A percentile compares a stretch with the other conserved stretches of the same genome.
These are phyloP conservation scores for Unio pictorum DNA, from an alignment of 2,888 invertebrate species.

Conservation along the genomic window DNA sequence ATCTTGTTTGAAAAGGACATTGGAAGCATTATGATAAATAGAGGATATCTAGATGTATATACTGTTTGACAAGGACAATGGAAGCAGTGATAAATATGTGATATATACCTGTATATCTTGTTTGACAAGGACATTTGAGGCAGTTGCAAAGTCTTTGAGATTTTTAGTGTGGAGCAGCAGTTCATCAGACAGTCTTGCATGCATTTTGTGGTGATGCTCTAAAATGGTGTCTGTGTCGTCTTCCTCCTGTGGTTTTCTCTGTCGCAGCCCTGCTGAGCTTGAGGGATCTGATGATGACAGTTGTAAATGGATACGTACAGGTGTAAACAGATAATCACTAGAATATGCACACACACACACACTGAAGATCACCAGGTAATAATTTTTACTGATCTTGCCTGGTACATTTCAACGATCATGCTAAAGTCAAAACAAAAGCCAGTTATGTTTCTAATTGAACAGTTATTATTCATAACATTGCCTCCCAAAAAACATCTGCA, in stretches of 20 bases:
- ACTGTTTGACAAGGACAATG: background rate
- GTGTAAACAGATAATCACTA: no score
- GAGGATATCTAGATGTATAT: no score
- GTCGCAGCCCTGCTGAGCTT: constrained; percentile 37
- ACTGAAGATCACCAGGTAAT: no score
- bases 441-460: no score
- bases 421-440: no score
- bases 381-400: no score
- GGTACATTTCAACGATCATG: no score
- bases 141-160: constrained; percentile 90
- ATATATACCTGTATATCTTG: constrained; percentile 86
- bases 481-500: no score
- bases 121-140: constrained; percentile 90
- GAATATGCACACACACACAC: no score
- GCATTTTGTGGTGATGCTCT: constrained; percentile 89
- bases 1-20: constrained; percentile 90
- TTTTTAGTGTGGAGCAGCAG: constrained; percentile 91
- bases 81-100: background rate
- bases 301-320: no score
- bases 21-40: constrained; percentile 79
- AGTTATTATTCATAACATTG: no score
- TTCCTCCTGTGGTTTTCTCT: constrained; percentile 48
- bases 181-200: constrained; percentile 93
- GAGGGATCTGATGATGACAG: background rate
- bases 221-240: constrained; percentile 85